Percentiles rank a stretch among this genome's conserved stretches.
Conservation (phyloP, 2,888 invertebrate species). For the Venusia cambrica region DNA sequence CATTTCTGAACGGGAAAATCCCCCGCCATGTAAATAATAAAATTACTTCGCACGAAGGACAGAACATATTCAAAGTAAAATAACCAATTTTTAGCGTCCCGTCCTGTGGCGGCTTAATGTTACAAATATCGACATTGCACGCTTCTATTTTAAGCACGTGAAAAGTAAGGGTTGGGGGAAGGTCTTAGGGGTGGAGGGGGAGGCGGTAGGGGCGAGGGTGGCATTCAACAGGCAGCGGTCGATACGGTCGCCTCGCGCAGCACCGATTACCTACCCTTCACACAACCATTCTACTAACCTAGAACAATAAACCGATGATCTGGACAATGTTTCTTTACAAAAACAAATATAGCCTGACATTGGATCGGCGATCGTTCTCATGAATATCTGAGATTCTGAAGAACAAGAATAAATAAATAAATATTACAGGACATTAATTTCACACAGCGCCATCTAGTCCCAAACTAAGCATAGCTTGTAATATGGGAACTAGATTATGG, state of each 20-base stretch:
- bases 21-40: constrained; percentile 6
- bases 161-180: constrained; percentile 65
- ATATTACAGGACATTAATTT: too few relatives aligned
- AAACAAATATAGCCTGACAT: too few relatives aligned
- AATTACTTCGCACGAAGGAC: background rate
- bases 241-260: constrained; percentile 68
- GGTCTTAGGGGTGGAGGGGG: constrained; percentile 47
- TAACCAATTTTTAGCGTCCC: constrained; percentile 54
- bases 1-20: too few relatives aligned
- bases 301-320: too few relatives aligned
- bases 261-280: constrained; percentile 52
- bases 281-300: constrained; percentile 31
- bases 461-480: too few relatives aligned
- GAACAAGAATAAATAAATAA: too few relatives aligned
- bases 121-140: constrained; percentile 75
- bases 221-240: constrained; percentile 80
- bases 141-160: constrained; percentile 78
- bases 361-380: too few relatives aligned
- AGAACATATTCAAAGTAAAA: constrained; percentile 34
- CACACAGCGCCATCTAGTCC: too few relatives aligned
- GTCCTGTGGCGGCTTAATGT: constrained; percentile 64
- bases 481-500: too few relatives aligned
- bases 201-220: too few relatives aligned
- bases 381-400: too few relatives aligned
- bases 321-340: too few relatives aligned